Conservation (phyloP, 2,888 invertebrate genomes). For the Peribatodes rhomboidaria region DNA sequence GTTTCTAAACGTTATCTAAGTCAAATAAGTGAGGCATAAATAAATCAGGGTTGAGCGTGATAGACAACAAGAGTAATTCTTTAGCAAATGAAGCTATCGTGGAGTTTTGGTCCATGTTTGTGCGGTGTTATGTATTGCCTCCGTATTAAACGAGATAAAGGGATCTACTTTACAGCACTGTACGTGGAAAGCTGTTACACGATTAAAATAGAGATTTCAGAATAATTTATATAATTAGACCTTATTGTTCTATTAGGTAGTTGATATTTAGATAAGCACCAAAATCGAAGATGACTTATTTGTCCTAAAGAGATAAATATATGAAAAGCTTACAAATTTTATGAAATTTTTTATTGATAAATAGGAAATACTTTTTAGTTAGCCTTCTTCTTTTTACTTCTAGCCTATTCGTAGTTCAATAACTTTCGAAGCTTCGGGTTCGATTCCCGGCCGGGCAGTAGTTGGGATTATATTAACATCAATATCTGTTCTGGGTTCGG, state of each 20-base stretch:
- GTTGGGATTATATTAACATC: too few relatives aligned
- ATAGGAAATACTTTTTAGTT: too few relatives aligned
- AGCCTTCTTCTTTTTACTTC: too few relatives aligned
- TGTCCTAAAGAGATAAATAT: too few relatives aligned
- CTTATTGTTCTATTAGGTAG: not conserved
- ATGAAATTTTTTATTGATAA: too few relatives aligned
- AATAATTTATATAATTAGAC: not conserved
- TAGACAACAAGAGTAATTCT: constrained; percentile 81
- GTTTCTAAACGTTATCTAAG: constrained; percentile 77
- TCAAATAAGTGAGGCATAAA: constrained; percentile 81
- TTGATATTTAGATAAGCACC: too few relatives aligned
- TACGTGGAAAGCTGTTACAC: constrained; percentile 6
- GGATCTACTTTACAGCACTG: constrained; percentile 38
- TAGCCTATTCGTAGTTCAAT: too few relatives aligned
- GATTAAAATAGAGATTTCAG: constrained; percentile 6
- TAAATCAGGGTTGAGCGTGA: constrained; percentile 78
- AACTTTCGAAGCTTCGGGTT: too few relatives aligned
- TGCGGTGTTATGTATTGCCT: constrained; percentile 69
- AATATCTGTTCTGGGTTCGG: too few relatives aligned
- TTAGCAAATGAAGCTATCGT: constrained; percentile 78
- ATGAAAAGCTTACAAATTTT: too few relatives aligned
- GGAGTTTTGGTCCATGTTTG: constrained; percentile 67
- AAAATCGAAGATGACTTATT: too few relatives aligned
- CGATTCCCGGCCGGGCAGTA: too few relatives aligned
- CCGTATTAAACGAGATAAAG: constrained; percentile 58